Base-by-base conservation (phyloP, 37 sponge, comb jelly and placozoan genomes). In the Crambe crambe region DNA sequence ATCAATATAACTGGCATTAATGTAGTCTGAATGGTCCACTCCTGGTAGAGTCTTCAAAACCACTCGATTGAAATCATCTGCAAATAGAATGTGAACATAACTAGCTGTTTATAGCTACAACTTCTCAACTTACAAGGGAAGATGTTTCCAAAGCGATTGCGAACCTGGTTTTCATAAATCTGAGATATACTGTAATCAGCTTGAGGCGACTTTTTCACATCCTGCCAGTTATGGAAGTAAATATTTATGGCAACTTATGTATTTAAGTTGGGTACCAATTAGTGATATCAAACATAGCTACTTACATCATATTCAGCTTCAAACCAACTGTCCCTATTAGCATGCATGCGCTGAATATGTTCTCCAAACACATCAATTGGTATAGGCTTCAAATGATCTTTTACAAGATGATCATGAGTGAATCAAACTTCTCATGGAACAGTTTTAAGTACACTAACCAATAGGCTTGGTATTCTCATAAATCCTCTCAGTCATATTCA, bases 71-170 rank as follows among this genome's bases (percentile, higher is more conserved):
- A n/a, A n/a, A n/a, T n/a, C n/a, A n/a, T n/a, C n/a, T n/a, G n/a
- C n/a, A n/a, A n/a, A n/a, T n/a, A 59, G 71, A 10, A 47, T 47
- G 12, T 6, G 6, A 47, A 47, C 10, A 47, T 47, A 47, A 47
- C n/a, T n/a, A n/a, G n/a, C n/a, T n/a, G n/a, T 47, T 47, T 47
- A 15, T 47, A 47, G 12, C 6, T 15, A 12, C 12, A 15, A 15
- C 12, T 47, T 47, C 10, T 12, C 10, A 12, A 61, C 69, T 68
- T 17, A 89, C 90, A 89, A 40, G 90, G 84, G 74, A 69, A 72
- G 39, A 89, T 73, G 65, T 89, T 89, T 10, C 66, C 73, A 59
- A 75, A 89, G 79, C 90, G 72, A 76, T 89, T 84, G 30, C 83
- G 83, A 36, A 36, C 44, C 30, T 34, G 3, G 64, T 89, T 89